Base-by-base conservation (phyloP, 23 tunicate genomes). In the Halocynthia aurantium region DNA sequence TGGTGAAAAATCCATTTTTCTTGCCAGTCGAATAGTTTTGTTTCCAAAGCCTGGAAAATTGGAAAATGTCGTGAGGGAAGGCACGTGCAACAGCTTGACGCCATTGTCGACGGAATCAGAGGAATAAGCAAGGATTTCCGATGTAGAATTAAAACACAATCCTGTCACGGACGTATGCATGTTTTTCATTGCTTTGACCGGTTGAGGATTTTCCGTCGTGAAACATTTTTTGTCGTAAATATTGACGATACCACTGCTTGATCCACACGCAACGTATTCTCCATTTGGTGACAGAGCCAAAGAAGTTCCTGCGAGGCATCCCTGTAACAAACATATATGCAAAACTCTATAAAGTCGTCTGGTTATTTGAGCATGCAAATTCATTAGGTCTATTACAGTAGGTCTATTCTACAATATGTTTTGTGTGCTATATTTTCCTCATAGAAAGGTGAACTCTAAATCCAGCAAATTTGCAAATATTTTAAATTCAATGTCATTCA, bases 51-150 rank as follows among this genome's bases (percentile, higher is more conserved):
- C 83, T 7, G 97, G 97, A 69, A 86, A 92, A 72, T 92, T 92
- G 7, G 87, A 57, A 66, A 86, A 92, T 10, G 82, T 92, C 1
- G 67, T 75, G 56, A 78, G 40, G 10, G 88, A 82, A 7, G 82
- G 68, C 8, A 82, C 73, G 52, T 92, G 91, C 49, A 79, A 85
- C 49, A 92, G 72, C 62, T 86, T 92, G 6, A 92, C 70, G 0
- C 85, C 98, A 69, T 86, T 82, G 44, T 63, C 77, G 6, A 5
- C 50, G 2, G 53, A 52, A 51, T 75, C 72, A 6, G 98, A 86
- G 6, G 91, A 81, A 88, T 86, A 82, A 15, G 91, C 98, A 12
- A 92, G 81, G 22, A 92, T 92, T 79, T 92, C 98, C 8, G 86
- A 84, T 11, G 99, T 84, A 13, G 87, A 75, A 70, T 84, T 88